These are phyloP conservation scores for Spea bombifrons DNA, from an alignment of 2,113 vertebrate genomes.

Conservation along the genomic window DNA sequence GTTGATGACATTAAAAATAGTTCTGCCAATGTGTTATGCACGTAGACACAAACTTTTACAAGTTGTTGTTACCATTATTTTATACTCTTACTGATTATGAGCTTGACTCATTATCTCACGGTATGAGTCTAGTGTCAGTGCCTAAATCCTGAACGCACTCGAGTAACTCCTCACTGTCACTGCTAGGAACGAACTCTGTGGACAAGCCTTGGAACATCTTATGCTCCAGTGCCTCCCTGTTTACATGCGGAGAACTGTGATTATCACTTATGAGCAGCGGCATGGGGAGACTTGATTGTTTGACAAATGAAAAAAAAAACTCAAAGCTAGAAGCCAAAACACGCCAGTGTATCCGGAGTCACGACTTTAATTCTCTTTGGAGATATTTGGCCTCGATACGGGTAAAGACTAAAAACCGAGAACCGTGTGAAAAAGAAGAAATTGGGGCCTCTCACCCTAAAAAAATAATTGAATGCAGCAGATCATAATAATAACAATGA, in stretches of 20 bases:
- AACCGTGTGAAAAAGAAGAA: background rate
- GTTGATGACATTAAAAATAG: no score
- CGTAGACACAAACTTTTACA: no score
- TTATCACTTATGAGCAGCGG: slow-evolving; percentile 12
- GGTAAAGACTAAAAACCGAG: background rate
- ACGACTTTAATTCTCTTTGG: background rate
- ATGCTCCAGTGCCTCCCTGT: background rate
- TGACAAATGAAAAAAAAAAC: background rate
- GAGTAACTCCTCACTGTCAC: slow-evolving; percentile 11
- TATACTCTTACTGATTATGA: background rate
- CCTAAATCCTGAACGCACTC: background rate
- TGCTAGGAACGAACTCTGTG: background rate
- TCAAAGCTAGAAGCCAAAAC: background rate
- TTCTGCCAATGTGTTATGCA: no score
- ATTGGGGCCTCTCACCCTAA: no score
- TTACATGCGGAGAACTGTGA: background rate
- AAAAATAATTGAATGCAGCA: no score
- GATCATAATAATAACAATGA: no score
- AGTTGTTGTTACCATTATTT: no score
- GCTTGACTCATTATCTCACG: background rate
- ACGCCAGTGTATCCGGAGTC: background rate
- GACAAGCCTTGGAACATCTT: background rate
- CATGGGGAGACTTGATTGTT: background rate
- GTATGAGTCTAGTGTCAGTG: background rate
- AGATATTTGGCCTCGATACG: background rate